These are phyloP conservation scores for Laticauda laticaudata DNA, from an alignment of 2,113 vertebrate genomes.

Conservation along the genomic window DNA sequence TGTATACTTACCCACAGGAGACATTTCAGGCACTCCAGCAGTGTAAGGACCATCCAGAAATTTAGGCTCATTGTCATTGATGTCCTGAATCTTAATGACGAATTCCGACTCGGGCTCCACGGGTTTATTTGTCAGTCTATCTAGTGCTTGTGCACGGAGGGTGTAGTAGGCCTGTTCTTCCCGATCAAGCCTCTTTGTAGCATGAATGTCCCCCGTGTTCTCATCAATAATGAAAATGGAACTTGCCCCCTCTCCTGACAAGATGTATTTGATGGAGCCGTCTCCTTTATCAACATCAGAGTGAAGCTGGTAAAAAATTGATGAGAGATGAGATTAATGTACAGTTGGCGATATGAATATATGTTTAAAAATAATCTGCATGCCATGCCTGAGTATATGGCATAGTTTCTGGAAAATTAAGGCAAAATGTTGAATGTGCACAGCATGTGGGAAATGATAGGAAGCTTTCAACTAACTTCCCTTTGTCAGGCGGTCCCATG, in stretches of 20 bases:
- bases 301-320: constrained; percentile 87
- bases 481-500: constrained; percentile 41
- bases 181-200: constrained; percentile 92
- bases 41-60: constrained; percentile 92
- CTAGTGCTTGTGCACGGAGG: constrained; percentile 87
- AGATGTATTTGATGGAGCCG: constrained; percentile 93
- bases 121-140: constrained; percentile 84
- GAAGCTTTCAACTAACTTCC: constrained; percentile 42
- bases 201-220: constrained; percentile 96
- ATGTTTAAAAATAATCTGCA: constrained; percentile 59
- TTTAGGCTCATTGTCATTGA: constrained; percentile 96
- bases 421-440: constrained; percentile 24
- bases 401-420: constrained; percentile 62
- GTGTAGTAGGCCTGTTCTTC: constrained; percentile 96
- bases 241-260: constrained; percentile 91
- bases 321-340: constrained; percentile 75
- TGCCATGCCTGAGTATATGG: constrained; percentile 41
- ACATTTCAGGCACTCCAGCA: constrained; percentile 93
- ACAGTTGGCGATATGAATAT: constrained; percentile 62
- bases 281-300: constrained; percentile 96
- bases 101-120: constrained; percentile 93
- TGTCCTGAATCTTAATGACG: constrained; percentile 97
- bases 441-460: constrained; percentile 15
- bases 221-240: constrained; percentile 99
- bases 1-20: constrained; percentile 86